Percentiles rank a stretch among this genome's conserved stretches.
Conservation (phyloP, 2,797 vertebrate species). For the Rhinogobio ventralis region DNA sequence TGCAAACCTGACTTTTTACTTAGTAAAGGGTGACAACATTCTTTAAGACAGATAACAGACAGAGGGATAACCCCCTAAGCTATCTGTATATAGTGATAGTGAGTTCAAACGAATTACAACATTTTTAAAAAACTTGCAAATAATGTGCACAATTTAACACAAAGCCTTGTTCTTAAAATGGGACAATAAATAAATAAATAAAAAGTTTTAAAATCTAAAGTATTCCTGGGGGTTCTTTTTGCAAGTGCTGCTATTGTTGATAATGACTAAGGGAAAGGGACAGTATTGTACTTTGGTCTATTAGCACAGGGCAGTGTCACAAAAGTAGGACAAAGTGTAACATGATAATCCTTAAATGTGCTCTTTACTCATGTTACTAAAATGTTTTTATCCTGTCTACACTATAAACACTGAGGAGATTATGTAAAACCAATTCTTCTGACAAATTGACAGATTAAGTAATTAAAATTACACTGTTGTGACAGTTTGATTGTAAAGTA, state of each 20-base stretch:
- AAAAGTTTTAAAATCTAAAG: not conserved
- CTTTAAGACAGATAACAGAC: conserved; percentile 16
- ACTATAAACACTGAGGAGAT: too few species aligned
- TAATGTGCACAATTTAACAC: not conserved
- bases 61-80: not conserved
- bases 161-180: not conserved
- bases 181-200: not conserved
- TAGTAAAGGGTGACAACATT: not conserved
- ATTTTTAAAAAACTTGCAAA: not conserved
- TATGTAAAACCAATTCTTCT: not conserved
- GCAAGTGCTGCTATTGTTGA: conserved; percentile 1
- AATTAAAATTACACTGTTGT: too few species aligned
- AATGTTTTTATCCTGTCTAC: not conserved
- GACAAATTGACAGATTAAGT: not conserved
- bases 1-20: not conserved
- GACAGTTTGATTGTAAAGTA: too few species aligned
- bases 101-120: not conserved
- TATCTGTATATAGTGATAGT: not conserved
- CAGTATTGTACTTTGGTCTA: conserved; percentile 55
- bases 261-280: conserved; percentile 21
- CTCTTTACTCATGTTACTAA: not conserved
- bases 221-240: not conserved
- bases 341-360: not conserved
- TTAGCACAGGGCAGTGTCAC: conserved; percentile 36
- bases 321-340: conserved; percentile 22